Evolutionary conservation across 2,888 invertebrate species (phyloP).

Genomic region (Callyntrura guangdongensis): DNA sequence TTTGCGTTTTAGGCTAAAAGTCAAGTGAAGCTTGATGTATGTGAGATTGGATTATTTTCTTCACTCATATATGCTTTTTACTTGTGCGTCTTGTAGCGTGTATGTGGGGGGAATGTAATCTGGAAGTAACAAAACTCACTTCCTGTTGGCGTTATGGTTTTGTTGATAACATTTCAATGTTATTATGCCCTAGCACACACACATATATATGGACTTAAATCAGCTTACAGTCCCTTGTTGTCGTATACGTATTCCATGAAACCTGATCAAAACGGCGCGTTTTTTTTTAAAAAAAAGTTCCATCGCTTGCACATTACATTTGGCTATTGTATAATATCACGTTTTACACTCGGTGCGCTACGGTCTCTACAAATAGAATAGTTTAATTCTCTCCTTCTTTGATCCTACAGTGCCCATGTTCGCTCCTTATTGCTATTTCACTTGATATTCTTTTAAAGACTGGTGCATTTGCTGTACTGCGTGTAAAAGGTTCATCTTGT

Average conservation of each 20-base stretch:
- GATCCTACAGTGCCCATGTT: conserved; percentile 53
- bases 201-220: not conserved
- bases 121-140: conserved; percentile 60
- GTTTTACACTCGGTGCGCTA: conserved; percentile 7
- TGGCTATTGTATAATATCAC: not conserved
- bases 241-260: not conserved
- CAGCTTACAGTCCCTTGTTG: not conserved
- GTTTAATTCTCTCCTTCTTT: conserved; percentile 61
- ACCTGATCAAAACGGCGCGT: not conserved
- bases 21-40: conserved; percentile 77
- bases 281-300: not conserved
- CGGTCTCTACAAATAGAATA: conserved; percentile 62
- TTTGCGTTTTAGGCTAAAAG: conserved; percentile 56
- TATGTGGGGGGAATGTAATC: conserved; percentile 50
- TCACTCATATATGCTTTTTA: conserved; percentile 58
- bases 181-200: not conserved
- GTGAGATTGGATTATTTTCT: conserved; percentile 60
- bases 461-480: not conserved
- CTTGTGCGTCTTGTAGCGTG: conserved; percentile 3
- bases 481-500: not conserved
- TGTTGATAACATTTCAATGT: conserved; percentile 38
- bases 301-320: not conserved
- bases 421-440: conserved; percentile 44
- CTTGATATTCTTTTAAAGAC: conserved; percentile 41
- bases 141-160: conserved; percentile 56